phyloP scores from a whole-genome alignment of 2,888 invertebrate genomes.

The Callosobruchus maculatus region DNA sequence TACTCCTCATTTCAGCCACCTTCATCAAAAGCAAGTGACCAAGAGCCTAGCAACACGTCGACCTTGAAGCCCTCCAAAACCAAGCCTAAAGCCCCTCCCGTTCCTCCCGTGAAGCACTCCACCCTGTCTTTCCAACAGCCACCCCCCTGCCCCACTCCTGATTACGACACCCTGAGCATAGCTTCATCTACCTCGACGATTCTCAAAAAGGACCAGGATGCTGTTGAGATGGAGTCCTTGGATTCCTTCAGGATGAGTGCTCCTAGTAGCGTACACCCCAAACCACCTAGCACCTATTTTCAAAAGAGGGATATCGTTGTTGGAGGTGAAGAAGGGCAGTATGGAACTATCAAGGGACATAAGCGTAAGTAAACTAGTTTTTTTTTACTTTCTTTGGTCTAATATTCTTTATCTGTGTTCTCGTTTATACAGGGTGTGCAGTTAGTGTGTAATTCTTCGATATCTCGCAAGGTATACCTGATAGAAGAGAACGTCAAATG shows the following conservation, averaged over 20 bases:
- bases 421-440: too few relatives aligned
- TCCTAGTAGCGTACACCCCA: constrained; percentile 58
- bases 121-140: constrained; percentile 45
- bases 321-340: not conserved
- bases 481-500: too few relatives aligned
- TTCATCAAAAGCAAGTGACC: not conserved
- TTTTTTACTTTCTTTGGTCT: too few relatives aligned
- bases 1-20: not conserved
- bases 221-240: constrained; percentile 66
- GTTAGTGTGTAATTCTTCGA: too few relatives aligned
- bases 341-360: not conserved
- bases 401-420: too few relatives aligned
- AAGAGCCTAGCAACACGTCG: constrained; percentile 9
- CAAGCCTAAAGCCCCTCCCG: constrained; percentile 44
- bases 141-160: constrained; percentile 53
- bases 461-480: too few relatives aligned
- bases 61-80: constrained; percentile 30
- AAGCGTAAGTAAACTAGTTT: not conserved
- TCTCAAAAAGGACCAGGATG: constrained; percentile 23
- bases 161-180: constrained; percentile 52
- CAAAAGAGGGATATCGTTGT: constrained; percentile 33
- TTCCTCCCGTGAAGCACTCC: constrained; percentile 42
- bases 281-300: constrained; percentile 69
- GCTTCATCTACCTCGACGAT: constrained; percentile 34
- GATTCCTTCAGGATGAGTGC: constrained; percentile 72